phyloP scores from a whole-genome alignment of 2,113 vertebrate genomes.

The Pelmatolapia mariae region DNA sequence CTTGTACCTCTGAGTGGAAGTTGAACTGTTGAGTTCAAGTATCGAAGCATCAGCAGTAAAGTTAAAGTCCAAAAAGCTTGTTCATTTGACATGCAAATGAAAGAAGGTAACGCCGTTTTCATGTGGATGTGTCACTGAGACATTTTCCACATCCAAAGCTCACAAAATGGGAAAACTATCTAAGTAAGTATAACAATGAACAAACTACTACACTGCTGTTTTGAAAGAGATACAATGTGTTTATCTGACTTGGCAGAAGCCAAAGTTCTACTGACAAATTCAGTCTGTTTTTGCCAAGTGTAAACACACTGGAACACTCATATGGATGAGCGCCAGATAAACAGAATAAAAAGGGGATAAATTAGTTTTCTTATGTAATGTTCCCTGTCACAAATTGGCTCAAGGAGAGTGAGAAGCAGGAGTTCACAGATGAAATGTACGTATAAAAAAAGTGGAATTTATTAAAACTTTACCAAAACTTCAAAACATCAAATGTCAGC shows the following conservation, averaged over 20 bases:
- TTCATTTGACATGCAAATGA: neutral
- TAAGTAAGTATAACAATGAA: neutral
- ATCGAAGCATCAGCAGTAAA: neutral
- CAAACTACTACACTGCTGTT: neutral
- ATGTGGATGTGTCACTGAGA: neutral
- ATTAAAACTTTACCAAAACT: neutral
- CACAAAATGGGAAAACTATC: neutral
- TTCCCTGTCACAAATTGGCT: neutral
- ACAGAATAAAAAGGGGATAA: neutral
- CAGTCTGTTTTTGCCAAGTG: neutral
- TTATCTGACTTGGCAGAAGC: neutral
- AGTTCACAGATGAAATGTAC: neutral
- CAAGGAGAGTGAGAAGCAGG: neutral
- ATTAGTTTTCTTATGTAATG: neutral
- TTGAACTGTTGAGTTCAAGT: neutral
- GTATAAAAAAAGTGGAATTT: neutral
- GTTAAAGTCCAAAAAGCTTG: neutral
- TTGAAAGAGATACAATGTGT: neutral
- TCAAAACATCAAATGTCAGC: neutral
- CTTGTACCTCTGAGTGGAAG: neutral
- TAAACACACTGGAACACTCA: neutral
- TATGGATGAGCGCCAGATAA: neutral
- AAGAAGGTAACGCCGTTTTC: neutral
- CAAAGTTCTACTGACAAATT: neutral
- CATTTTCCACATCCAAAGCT: neutral